Base-by-base conservation (phyloP, 2,113 vertebrate genomes). In the Syngnathus typhle region DNA sequence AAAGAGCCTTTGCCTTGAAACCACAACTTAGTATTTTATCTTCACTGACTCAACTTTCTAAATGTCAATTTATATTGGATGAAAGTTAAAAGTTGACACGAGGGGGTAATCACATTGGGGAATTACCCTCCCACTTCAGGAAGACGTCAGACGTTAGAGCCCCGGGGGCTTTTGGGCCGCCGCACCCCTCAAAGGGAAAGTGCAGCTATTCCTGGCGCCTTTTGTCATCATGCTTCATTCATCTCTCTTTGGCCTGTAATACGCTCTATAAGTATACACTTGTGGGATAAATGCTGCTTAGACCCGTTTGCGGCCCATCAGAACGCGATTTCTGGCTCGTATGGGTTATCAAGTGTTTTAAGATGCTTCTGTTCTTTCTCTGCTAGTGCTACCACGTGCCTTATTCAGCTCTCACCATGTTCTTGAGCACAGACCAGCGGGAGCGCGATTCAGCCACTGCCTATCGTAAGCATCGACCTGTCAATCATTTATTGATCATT, bases 381-480 rank as follows among this genome's bases (percentile, higher is more conserved):
- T 1, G 47, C 5, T 64, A 99, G 97, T 93, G 94, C 72, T 97
- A 93, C 84, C 95, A 98, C 19, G 97, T 99, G 54, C 94, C 96
- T 52, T 99, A 98, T 79, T 93, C 95, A 1, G 94, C 95, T 11
- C 94, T 99, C 82, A 98, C 94, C 84, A 99, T 99, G 96, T 94
- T 98, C 77, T 92, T 99, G 84, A 98, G 94, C 74, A 89, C 91
- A 1, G 90, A 94, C 73, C 94, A 97, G 84, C 90, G 80, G 77
- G 95, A 99, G 54, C 88, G 97, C 81, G 96, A 99, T 88, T 96
- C 94, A 1, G 95, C 93, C 84, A 99, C 96, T 0, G 95, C 95
- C 0, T 99, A 96, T 84, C 81, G 97, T 99, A 91, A 84, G 93
- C 88, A 65, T 36, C 49, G 43, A 56, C 10, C 5, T 6, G 19